Base-by-base conservation (phyloP, 2,888 invertebrate species). In the Liodrosophila aerea region DNA sequence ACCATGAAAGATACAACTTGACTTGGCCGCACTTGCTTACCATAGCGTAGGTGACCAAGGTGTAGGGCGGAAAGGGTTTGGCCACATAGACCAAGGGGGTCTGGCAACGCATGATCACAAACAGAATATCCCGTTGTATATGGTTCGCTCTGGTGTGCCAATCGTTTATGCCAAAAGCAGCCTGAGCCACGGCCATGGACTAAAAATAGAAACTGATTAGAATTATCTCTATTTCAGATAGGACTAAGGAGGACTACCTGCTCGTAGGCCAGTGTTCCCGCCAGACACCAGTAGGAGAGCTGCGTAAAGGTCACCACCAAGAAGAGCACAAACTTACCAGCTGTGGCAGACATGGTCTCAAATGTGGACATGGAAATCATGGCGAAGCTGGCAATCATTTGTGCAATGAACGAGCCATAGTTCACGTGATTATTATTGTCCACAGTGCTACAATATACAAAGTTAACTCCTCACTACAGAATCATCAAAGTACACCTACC, bases 301-400 rank as follows among this genome's bases (percentile, higher is more conserved):
- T 89, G 88, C 33, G 75, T 33, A 4, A 88, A 84, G 3, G 73
- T 71, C 2, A 81, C 46, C 11, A 87, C 13, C 77, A 85, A 76
- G 36, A 82, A 86, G 1, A 80, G 54, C 22, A 77, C 63, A 67
- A 88, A 89, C 44, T 88, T 87, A 8, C 83, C 51, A 0, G 86
- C 84, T 30, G 76, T 44, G 1, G 85, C 77, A 16, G 76, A 50
- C 45, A 86, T 70, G 0, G 85, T 72, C 57, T 88, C 87, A 51
- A 89, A 88, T 2, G 85, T 85, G 7, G 88, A 77, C 39, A 89
- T 65, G 36, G 89, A 88, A 7, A 89, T 80, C 27, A 89, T 34
- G 0, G 77, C 74, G 2, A 85, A 85, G 44, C 88, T 88, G 41
- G 82, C 81, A 0, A 73, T 68, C 49, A 89, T 69, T 62, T 89